These are phyloP conservation scores for Sphecodes monilicornis DNA, from an alignment of 2,888 invertebrate genomes.

Conservation along the genomic window DNA sequence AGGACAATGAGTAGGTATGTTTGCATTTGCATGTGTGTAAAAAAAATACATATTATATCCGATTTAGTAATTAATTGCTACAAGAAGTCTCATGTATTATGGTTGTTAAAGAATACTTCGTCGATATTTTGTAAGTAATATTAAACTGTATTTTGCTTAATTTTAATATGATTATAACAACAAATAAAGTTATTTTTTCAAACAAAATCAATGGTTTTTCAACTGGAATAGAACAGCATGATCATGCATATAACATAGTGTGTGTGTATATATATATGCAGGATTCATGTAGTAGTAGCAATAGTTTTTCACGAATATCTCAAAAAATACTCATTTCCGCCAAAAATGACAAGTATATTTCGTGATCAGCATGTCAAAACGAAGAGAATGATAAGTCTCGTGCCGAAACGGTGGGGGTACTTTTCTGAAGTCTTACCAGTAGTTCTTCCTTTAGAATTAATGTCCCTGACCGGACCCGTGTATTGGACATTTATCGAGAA, in stretches of 20 bases:
- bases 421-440: too few species aligned
- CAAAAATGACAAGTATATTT: too few species aligned
- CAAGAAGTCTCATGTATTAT: constrained; percentile 51
- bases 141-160: constrained; percentile 51
- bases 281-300: too few species aligned
- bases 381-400: too few species aligned
- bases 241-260: constrained; percentile 34
- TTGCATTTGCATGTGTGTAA: constrained; percentile 58
- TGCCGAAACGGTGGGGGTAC: too few species aligned
- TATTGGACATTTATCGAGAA: too few species aligned
- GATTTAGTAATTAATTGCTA: constrained; percentile 54
- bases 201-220: constrained; percentile 33
- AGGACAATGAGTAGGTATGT: too few species aligned
- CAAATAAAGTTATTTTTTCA: constrained; percentile 65
- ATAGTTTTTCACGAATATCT: too few species aligned
- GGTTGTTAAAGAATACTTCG: constrained; percentile 62
- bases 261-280: neutral
- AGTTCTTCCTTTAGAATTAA: too few species aligned
- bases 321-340: too few species aligned
- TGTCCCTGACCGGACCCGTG: too few species aligned
- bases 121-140: constrained; percentile 30
- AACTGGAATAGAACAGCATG: constrained; percentile 27
- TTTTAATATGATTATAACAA: constrained; percentile 74
- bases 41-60: constrained; percentile 60
- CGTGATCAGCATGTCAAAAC: too few species aligned